phyloP scores from a whole-genome alignment of 2,113 vertebrate species.

The Alaudala cheleensis region DNA sequence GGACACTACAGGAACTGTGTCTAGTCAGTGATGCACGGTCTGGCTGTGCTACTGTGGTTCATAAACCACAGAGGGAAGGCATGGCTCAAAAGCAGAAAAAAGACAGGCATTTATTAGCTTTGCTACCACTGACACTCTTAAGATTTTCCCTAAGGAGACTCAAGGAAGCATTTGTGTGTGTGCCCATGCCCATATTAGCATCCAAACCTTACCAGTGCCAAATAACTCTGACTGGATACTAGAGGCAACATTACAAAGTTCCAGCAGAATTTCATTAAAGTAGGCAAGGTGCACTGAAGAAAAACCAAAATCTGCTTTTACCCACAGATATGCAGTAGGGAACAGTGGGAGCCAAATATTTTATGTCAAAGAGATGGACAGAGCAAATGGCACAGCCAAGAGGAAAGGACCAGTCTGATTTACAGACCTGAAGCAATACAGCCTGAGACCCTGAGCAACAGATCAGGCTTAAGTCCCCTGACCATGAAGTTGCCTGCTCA shows the following conservation, averaged over 20 bases:
- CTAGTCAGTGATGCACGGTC: rapidly evolving
- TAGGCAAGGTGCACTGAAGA: not conserved
- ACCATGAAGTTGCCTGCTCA: not conserved
- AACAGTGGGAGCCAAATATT: not conserved
- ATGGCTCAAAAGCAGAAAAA: not conserved
- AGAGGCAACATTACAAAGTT: not conserved
- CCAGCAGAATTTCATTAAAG: not conserved
- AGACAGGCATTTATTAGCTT: not conserved
- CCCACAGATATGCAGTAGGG: not conserved
- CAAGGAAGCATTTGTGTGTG: not conserved
- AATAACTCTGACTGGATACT: not conserved
- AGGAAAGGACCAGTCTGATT: not conserved
- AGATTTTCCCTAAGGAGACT: not conserved
- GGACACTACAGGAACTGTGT: not conserved
- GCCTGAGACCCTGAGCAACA: not conserved
- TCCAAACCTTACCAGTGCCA: not conserved
- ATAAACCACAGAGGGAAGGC: not conserved
- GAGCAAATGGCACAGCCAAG: rapidly evolving
- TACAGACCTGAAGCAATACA: not conserved
- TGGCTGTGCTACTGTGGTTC: not conserved
- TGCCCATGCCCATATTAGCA: not conserved
- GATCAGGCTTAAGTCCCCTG: not conserved
- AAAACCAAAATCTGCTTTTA: not conserved
- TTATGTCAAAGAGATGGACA: not conserved
- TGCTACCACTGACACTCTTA: rapidly evolving